Conservation (phyloP, 2,888 invertebrate species). For the Meta bourneti region DNA sequence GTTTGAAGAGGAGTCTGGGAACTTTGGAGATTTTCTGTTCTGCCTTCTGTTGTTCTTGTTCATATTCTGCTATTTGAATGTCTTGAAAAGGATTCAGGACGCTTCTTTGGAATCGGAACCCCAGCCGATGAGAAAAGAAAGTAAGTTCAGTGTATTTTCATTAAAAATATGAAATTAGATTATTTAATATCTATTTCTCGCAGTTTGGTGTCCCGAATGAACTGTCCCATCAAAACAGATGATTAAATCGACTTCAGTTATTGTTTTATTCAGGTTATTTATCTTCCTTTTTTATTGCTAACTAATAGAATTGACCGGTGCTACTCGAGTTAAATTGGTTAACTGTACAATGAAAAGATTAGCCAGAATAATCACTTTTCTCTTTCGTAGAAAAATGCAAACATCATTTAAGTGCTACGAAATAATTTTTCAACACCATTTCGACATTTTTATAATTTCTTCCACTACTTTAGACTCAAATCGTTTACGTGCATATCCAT, state of each 20-base stretch:
- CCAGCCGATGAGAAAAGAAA: neutral
- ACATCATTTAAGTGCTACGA: too few species aligned
- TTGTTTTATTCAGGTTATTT: neutral
- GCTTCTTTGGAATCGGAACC: neutral
- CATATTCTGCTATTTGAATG: conserved; percentile 35
- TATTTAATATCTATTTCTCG: neutral
- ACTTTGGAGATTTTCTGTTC: conserved; percentile 38
- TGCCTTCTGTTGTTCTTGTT: conserved; percentile 38
- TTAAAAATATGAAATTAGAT: neutral
- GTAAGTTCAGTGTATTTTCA: neutral
- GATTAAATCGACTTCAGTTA: neutral
- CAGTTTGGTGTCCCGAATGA: neutral
- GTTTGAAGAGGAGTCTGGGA: conserved; percentile 15
- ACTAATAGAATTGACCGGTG: too few species aligned
- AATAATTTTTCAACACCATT: too few species aligned
- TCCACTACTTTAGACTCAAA: too few species aligned
- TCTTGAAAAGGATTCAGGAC: neutral
- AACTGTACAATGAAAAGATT: too few species aligned
- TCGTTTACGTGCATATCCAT: too few species aligned
- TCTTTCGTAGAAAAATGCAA: too few species aligned
- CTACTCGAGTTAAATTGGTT: too few species aligned
- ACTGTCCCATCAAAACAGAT: neutral
- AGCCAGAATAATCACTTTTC: too few species aligned
- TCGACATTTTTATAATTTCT: too few species aligned
- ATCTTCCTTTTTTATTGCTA: neutral